Evolutionary conservation across 2,113 vertebrate species (phyloP), one percentile per base, ranked within the genome.

Genomic region (Reinhardtius hippoglossoides): DNA sequence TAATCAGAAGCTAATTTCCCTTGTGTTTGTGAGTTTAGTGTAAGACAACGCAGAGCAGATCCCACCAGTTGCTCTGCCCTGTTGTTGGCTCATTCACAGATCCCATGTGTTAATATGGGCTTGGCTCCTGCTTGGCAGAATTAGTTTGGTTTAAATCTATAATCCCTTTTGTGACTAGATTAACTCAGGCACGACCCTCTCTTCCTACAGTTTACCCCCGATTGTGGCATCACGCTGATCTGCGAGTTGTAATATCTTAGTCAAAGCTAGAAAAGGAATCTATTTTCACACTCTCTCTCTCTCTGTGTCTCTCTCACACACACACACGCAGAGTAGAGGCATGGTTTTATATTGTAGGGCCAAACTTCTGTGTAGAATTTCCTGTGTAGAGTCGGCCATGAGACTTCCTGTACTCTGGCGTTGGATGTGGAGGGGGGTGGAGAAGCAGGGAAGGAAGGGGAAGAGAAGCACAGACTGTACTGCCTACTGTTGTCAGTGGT

Each of bases 321-420:
- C 50, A 9, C 63, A 12, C 63, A 5, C 69, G n/a, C 66, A 52
- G 20, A 10, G 65, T 4, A 24, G 72, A 78, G 56, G 62, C 16
- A 71, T 79, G 52, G 63, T 87, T 92, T 90, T 86, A 15, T 78
- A 87, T 84, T 89, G 80, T 62, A 0, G 18, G 72, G 85, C 88
- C 89, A 86, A 86, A 87, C 80, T 79, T 88, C 81, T 87, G 84
- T 88, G 91, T 80, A 87, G 91, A 91, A 88, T 91, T 91, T 93
- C 92, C 92, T 93, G 91, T 93, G 85, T 84, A 74, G 81, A 80
- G 84, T 86, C 85, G 52, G 90, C 82, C 84, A 80, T 82, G 85
- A 91, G 88, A 91, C 92, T 93, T 93, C 92, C 92, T 92, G 89
- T 87, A 4, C 76, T 85, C 42, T 76, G 82, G 48, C 71, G 78